A percentile compares a stretch with the other conserved stretches of the same genome.
Evolutionary conservation across 1,140 invertebrate species (phyloP).

Genomic region (Coenobita brevimanus): DNA sequence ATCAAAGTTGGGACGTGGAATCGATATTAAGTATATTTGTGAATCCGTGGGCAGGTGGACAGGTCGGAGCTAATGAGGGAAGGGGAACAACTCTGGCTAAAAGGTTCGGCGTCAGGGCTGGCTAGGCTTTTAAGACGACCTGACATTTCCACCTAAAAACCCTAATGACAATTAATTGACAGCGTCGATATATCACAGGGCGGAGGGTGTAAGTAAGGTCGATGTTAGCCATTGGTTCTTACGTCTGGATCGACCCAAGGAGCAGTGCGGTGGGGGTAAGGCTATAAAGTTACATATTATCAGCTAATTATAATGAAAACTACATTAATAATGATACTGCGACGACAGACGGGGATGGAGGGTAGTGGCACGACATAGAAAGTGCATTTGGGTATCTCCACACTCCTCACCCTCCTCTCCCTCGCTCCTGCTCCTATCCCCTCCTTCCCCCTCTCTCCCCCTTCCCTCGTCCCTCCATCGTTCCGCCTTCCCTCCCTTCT

Average conservation of each 20-base stretch:
- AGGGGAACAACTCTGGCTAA: slow-evolving; percentile 37
- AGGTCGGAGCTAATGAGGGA: too few relatives aligned
- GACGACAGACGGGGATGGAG: slow-evolving; percentile 40
- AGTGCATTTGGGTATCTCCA: slow-evolving; percentile 58
- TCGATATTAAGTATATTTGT: too few relatives aligned
- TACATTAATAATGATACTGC: slow-evolving; percentile 63
- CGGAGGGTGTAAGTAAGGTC: slow-evolving; percentile 27
- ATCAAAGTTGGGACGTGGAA: too few relatives aligned
- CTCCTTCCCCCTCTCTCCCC: neutral
- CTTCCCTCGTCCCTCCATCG: neutral
- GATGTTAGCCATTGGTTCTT: neutral
- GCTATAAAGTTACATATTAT: slow-evolving; percentile 66
- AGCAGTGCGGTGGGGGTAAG: slow-evolving; percentile 33
- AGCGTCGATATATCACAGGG: slow-evolving; percentile 56
- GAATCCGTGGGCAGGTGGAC: too few relatives aligned
- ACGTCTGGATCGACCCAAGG: neutral
- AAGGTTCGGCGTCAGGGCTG: slow-evolving; percentile 49
- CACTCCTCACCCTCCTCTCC: too few relatives aligned
- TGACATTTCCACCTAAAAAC: slow-evolving; percentile 63
- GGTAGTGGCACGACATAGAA: slow-evolving; percentile 41
- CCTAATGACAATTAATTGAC: slow-evolving; percentile 64
- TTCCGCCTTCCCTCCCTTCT: neutral
- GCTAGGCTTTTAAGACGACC: slow-evolving; percentile 51
- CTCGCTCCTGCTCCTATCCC: neutral
- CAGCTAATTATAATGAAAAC: slow-evolving; percentile 63